phyloP scores from a whole-genome alignment of 1,140 invertebrate species.

The Leptonema lineaticorne region DNA sequence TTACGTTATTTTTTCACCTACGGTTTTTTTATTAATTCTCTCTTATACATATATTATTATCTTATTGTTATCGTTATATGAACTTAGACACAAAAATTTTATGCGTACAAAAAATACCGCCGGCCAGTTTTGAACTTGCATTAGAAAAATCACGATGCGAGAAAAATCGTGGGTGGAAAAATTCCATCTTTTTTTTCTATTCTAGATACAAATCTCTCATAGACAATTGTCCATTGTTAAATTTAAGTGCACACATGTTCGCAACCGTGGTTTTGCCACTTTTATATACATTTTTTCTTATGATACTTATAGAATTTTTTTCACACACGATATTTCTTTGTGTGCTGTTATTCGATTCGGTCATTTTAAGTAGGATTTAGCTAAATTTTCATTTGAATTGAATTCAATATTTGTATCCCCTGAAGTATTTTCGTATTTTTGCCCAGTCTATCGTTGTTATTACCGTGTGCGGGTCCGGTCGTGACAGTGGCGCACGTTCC shows the following conservation, averaged over 20 bases:
- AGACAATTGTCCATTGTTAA: constrained; percentile 13
- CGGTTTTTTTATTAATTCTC: too few relatives aligned
- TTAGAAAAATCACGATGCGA: not conserved
- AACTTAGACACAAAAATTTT: too few relatives aligned
- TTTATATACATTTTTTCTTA: not conserved
- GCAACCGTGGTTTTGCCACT: not conserved
- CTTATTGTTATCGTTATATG: too few relatives aligned
- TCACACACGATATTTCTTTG: not conserved
- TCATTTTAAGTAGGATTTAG: too few relatives aligned
- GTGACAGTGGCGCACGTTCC: constrained; percentile 22
- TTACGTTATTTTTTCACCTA: not conserved
- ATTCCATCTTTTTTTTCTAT: not conserved
- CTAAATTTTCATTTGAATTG: too few relatives aligned
- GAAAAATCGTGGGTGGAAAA: not conserved
- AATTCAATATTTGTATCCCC: too few relatives aligned
- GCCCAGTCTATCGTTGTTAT: not conserved
- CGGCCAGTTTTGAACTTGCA: not conserved
- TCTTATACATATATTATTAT: too few relatives aligned
- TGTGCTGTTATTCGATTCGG: too few relatives aligned
- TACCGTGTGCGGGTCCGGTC: constrained; percentile 2
- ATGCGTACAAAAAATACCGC: too few relatives aligned
- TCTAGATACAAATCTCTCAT: constrained; percentile 7
- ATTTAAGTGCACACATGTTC: not conserved
- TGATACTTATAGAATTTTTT: not conserved
- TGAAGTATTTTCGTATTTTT: not conserved